phyloP scores from a whole-genome alignment of 2,888 invertebrate genomes.

The Caenorhabditis sp. region DNA sequence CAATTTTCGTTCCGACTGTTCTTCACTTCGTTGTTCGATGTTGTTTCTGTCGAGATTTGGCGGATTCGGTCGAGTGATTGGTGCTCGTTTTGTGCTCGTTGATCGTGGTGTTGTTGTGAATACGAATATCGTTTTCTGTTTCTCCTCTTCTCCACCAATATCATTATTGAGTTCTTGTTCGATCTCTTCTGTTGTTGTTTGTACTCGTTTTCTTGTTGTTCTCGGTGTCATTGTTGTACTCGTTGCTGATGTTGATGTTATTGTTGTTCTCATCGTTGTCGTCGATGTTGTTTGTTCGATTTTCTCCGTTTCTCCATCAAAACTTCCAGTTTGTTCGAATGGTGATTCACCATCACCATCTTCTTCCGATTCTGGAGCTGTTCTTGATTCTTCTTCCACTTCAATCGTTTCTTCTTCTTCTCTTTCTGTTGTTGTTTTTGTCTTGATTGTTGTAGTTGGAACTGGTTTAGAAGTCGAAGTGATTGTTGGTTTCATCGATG shows the following conservation, averaged over 20 bases:
- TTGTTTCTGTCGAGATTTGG: constrained; percentile 7
- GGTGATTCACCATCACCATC: constrained; percentile 28
- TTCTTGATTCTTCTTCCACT: not conserved
- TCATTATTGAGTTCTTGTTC: constrained; percentile 1
- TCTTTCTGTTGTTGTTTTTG: not conserved
- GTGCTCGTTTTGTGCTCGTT: constrained; percentile 3
- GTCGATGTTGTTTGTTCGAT: constrained; percentile 5
- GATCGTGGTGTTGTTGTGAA: constrained; percentile 45
- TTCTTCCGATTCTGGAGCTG: not conserved
- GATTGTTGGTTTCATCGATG: not conserved
- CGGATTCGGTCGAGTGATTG: constrained; percentile 8
- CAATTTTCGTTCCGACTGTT: constrained; percentile 35
- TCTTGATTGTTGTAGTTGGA: not conserved
- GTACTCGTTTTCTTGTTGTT: constrained; percentile 5
- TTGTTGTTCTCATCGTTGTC: constrained; percentile 10
- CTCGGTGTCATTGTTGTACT: not conserved
- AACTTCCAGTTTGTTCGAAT: constrained; percentile 25
- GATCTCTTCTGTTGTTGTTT: constrained; percentile 9
- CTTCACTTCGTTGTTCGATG: constrained; percentile 28
- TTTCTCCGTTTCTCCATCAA: constrained; percentile 18
- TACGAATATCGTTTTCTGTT: constrained; percentile 36
- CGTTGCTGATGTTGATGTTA: constrained; percentile 8
- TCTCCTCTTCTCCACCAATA: not conserved
- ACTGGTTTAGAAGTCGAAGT: not conserved
- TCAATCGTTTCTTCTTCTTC: constrained; percentile 3